Evolutionary conservation across 2,888 invertebrate genomes (phyloP).

Genomic region (Watsonalla binaria): DNA sequence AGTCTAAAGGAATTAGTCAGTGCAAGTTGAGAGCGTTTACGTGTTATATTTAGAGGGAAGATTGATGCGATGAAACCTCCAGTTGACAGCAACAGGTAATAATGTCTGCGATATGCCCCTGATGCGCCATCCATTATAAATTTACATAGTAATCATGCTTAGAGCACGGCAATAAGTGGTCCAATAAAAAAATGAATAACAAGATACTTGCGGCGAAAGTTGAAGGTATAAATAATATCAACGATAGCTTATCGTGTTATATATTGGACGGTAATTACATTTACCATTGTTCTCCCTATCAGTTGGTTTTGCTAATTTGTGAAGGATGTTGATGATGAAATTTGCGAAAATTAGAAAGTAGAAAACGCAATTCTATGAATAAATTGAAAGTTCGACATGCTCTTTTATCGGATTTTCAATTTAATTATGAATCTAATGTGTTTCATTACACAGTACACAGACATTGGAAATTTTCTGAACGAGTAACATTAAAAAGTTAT

Average conservation of each 20-base stretch:
- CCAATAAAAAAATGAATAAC: slow-evolving; percentile 15
- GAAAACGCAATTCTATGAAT: too few relatives aligned
- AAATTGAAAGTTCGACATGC: too few relatives aligned
- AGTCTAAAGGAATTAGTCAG: background rate
- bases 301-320: too few relatives aligned
- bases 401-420: too few relatives aligned
- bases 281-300: background rate
- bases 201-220: slow-evolving; percentile 5
- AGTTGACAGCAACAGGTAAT: slow-evolving; percentile 48
- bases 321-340: too few relatives aligned
- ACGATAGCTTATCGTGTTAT: background rate
- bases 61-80: slow-evolving; percentile 57
- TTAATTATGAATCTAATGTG: too few relatives aligned
- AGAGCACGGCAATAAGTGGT: slow-evolving; percentile 26
- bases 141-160: slow-evolving; percentile 54
- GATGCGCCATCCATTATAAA: slow-evolving; percentile 61
- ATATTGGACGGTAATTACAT: background rate
- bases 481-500: too few relatives aligned
- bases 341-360: too few relatives aligned
- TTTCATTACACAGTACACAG: too few relatives aligned
- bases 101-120: slow-evolving; percentile 43
- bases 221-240: background rate
- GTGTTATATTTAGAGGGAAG: slow-evolving; percentile 58
- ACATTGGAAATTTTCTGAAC: too few relatives aligned
- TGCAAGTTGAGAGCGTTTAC: slow-evolving; percentile 53